Conservation (phyloP, 2,113 vertebrate genomes). For the Microtus oregoni region DNA sequence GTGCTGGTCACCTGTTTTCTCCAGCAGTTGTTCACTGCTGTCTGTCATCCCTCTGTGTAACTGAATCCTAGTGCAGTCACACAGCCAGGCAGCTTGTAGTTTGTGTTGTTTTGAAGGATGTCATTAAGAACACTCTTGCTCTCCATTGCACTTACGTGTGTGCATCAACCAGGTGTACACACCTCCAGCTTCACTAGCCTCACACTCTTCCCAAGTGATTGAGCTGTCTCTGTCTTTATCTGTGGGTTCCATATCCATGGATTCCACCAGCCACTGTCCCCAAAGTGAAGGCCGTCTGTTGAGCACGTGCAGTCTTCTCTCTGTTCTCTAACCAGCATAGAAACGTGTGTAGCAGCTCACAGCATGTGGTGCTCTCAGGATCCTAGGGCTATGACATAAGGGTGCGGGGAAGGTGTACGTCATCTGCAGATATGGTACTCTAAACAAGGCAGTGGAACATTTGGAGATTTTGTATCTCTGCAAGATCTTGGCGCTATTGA, state of each 20-base stretch:
- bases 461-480: not conserved
- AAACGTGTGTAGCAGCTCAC: not conserved
- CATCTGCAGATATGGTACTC: not conserved
- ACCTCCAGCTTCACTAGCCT: not conserved
- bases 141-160: not conserved
- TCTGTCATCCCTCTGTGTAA: not conserved
- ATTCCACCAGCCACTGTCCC: too few relatives aligned
- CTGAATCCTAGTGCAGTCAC: not conserved
- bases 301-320: not conserved
- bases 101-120: not conserved
- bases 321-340: not conserved
- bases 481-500: not conserved
- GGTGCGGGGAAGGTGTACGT: not conserved
- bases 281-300: not conserved
- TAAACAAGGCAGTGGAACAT: too few relatives aligned
- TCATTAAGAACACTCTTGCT: not conserved
- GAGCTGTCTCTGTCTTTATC: not conserved
- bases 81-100: not conserved
- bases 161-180: fast-evolving
- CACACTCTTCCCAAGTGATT: not conserved
- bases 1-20: fast-evolving
- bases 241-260: not conserved
- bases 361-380: not conserved
- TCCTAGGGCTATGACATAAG: not conserved
- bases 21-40: not conserved